Percentiles rank a stretch among this genome's conserved stretches.
Evolutionary conservation across 2,797 vertebrate genomes (phyloP).

Genomic region (Crenuchus spilurus): DNA sequence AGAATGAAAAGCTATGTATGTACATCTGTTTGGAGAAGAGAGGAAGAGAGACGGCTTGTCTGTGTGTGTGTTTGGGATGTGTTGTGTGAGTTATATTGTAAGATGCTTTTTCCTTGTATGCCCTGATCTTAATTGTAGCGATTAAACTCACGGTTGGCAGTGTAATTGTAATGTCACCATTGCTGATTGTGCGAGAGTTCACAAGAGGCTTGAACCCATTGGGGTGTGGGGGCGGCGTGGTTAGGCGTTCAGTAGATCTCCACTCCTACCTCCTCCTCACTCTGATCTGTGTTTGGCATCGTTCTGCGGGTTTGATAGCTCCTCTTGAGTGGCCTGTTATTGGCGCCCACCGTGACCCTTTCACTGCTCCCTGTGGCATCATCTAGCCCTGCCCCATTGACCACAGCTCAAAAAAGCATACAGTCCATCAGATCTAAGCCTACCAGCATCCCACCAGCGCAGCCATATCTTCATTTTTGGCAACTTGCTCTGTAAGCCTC

Average conservation of each 20-base stretch:
- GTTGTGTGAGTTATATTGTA: conserved; percentile 50
- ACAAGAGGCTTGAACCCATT: conserved; percentile 29
- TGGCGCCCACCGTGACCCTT: conserved; percentile 67
- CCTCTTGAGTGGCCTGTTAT: conserved; percentile 70
- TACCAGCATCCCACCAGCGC: conserved; percentile 35
- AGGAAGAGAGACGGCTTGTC: conserved; percentile 16
- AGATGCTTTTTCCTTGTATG: conserved; percentile 44
- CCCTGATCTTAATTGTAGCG: conserved; percentile 2
- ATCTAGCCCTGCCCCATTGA: conserved; percentile 63
- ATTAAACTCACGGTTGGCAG: background rate
- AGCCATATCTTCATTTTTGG: background rate
- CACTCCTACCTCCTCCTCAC: conserved; percentile 51
- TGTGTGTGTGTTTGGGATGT: background rate
- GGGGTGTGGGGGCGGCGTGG: too few species aligned
- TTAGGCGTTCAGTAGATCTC: conserved; percentile 49
- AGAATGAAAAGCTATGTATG: conserved; percentile 46
- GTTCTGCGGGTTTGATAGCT: conserved; percentile 74
- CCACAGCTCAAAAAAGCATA: conserved; percentile 65
- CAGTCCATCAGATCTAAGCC: conserved; percentile 38
- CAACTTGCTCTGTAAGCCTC: conserved; percentile 15
- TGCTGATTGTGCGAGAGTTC: conserved; percentile 41
- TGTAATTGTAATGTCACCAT: conserved; percentile 50
- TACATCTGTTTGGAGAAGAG: conserved; percentile 45
- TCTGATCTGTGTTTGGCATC: conserved; percentile 71
- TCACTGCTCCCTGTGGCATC: conserved; percentile 65